Evolutionary conservation across 64 coral and sea anemone genomes (phyloP).

Genomic region (Pachyseris speciosa): DNA sequence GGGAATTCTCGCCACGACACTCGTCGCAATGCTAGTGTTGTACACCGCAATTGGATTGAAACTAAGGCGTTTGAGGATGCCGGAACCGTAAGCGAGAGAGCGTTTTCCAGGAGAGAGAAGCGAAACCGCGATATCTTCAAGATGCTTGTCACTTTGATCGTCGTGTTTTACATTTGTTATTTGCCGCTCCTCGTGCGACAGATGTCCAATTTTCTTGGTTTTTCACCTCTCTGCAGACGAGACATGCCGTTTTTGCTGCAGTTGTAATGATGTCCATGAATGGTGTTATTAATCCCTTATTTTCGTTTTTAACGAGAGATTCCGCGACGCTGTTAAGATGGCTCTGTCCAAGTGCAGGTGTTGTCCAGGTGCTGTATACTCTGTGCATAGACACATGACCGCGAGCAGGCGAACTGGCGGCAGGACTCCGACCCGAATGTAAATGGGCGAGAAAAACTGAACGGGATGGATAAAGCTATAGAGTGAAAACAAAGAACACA

Average conservation of each 20-base stretch:
- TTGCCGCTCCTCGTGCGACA: not conserved
- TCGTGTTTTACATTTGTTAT: constrained; percentile 5
- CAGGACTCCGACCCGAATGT: not conserved
- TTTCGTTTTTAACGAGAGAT: not conserved
- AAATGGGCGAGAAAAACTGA: too few species aligned
- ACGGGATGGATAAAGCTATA: too few species aligned
- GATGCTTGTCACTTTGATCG: constrained; percentile 12
- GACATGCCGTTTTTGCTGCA: not conserved
- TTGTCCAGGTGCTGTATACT: not conserved
- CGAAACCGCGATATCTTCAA: constrained; percentile 11
- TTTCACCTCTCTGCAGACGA: not conserved
- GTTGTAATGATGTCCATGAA: not conserved
- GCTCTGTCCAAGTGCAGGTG: not conserved
- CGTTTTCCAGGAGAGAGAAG: not conserved
- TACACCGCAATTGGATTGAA: constrained; percentile 35
- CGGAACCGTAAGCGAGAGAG: not conserved
- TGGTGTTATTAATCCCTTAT: constrained; percentile 3
- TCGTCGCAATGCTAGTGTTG: not conserved
- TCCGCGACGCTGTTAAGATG: not conserved
- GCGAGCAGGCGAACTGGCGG: not conserved
- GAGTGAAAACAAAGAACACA: too few species aligned
- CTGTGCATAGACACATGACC: not conserved
- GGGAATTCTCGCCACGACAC: not conserved
- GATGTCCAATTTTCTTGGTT: constrained; percentile 3
- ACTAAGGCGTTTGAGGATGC: not conserved